A percentile compares a stretch with the other conserved stretches of the same genome.
These are phyloP conservation scores for Pseudanteris insignis DNA, from an alignment of 2,888 invertebrate species.

Conservation along the genomic window DNA sequence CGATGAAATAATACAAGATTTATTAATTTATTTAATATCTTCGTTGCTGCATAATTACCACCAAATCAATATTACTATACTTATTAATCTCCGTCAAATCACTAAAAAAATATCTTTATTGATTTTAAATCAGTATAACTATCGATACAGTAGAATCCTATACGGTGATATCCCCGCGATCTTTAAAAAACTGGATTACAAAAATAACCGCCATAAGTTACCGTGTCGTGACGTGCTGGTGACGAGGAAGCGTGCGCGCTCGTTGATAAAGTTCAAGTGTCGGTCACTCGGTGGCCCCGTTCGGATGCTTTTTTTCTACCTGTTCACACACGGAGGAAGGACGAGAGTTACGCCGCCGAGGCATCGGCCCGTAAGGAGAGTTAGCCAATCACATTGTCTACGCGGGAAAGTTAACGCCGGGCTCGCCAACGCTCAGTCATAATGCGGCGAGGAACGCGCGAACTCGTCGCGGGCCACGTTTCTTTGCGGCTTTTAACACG, in stretches of 20 bases:
- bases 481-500: conserved; percentile 6
- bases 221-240: conserved; percentile 9
- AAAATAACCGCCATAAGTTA: conserved; percentile 2
- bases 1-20: too few species aligned
- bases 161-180: not conserved
- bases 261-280: conserved; percentile 18
- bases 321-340: conserved; percentile 33
- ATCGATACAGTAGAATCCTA: not conserved
- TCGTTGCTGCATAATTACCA: too few species aligned
- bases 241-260: conserved; percentile 17
- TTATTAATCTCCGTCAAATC: too few species aligned
- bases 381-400: conserved; percentile 42
- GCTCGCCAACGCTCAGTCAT: conserved; percentile 35
- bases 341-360: conserved; percentile 23
- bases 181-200: too few species aligned
- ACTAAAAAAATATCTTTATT: too few species aligned
- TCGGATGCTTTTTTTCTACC: conserved; percentile 32
- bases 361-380: conserved; percentile 44
- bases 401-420: conserved; percentile 42
- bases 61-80: too few species aligned
- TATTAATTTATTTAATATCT: too few species aligned
- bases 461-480: conserved; percentile 4
- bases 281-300: conserved; percentile 25
- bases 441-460: conserved; percentile 38
- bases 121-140: too few species aligned